Evolutionary conservation across 1,140 invertebrate species (phyloP), one percentile per base, ranked within the genome.

Genomic region (Antheraea pernyi): DNA sequence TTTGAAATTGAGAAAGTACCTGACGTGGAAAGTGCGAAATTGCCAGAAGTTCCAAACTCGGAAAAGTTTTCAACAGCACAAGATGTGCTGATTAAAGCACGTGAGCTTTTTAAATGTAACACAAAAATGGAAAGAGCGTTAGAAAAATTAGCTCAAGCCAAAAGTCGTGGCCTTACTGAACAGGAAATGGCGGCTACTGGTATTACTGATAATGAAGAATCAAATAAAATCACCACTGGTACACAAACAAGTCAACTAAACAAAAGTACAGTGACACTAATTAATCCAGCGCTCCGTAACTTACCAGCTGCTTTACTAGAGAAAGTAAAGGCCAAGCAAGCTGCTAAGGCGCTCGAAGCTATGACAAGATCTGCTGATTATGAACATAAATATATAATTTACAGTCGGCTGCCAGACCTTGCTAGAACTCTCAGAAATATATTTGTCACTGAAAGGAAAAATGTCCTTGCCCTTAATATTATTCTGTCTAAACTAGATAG

Each of bases 261-360:
- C 7, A 81, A 78, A 13, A 87, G 81, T 72, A 68, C 67, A 16
- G 75, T 88, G 4, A 83, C 78, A 70, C 73, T 92, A 62, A 70
- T 93, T 7, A 93, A 93, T 85, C 90, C 93, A 36, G 92, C 95
- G 30, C 85, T 98, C 0, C 97, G 97, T 88, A 97, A 97, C 13
- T 94, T 98, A 72, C 97, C 97, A 5, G 94, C 95, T 73, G 94
- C 96, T 19, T 89, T 99, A 22, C 91, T 99, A 0, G 97, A 98
- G 79, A 98, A 97, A 93, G 97, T 99, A 30, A 95, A 97, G 77
- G 97, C 97, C 19, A 97, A 96, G 85, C 98, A 99, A 92, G 97
- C 97, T 19, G 96, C 97, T 1, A 98, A 97, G 83, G 95, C 96
- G 4, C 86, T 97, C 59, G 95, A 96, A 81, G 94, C 95, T 6